Evolutionary conservation across 1,140 invertebrate species (phyloP).

Genomic region (Heliconius hermathena): DNA sequence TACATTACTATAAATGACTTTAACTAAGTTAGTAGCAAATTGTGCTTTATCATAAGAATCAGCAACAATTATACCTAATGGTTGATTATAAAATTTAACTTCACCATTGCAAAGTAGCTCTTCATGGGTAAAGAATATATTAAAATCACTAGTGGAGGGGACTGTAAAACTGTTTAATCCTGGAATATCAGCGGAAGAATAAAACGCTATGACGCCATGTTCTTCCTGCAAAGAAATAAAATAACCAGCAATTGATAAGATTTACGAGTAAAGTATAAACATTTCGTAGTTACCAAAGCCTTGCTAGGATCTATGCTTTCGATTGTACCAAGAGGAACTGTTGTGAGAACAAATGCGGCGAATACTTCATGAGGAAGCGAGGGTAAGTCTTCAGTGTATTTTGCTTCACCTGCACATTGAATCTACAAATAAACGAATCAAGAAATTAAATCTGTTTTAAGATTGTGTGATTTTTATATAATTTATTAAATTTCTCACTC

Average conservation of each 20-base stretch:
- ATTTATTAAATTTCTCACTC: constrained; percentile 24
- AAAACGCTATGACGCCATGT: constrained; percentile 87
- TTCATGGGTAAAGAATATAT: constrained; percentile 62
- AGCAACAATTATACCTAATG: constrained; percentile 88
- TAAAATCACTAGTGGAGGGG: constrained; percentile 5
- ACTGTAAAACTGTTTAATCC: constrained; percentile 84
- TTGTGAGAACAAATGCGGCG: constrained; percentile 47
- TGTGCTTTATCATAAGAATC: constrained; percentile 83
- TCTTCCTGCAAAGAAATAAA: constrained; percentile 75
- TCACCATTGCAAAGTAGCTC: constrained; percentile 77
- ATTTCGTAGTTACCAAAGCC: constrained; percentile 81
- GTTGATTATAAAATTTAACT: constrained; percentile 86
- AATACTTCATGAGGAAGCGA: constrained; percentile 45
- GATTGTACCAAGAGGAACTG: constrained; percentile 46
- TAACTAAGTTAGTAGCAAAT: constrained; percentile 84
- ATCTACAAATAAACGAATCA: constrained; percentile 31
- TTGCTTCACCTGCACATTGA: constrained; percentile 83
- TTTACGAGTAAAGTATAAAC: neutral
- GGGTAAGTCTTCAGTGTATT: constrained; percentile 80
- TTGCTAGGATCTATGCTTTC: constrained; percentile 52
- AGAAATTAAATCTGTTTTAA: too few relatives aligned
- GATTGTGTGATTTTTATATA: too few relatives aligned
- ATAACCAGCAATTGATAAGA: neutral
- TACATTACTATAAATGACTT: constrained; percentile 83
- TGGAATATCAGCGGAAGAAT: constrained; percentile 88